Evolutionary conservation across 1,140 invertebrate species (phyloP).

Genomic region (Drosophila kanapiae): DNA sequence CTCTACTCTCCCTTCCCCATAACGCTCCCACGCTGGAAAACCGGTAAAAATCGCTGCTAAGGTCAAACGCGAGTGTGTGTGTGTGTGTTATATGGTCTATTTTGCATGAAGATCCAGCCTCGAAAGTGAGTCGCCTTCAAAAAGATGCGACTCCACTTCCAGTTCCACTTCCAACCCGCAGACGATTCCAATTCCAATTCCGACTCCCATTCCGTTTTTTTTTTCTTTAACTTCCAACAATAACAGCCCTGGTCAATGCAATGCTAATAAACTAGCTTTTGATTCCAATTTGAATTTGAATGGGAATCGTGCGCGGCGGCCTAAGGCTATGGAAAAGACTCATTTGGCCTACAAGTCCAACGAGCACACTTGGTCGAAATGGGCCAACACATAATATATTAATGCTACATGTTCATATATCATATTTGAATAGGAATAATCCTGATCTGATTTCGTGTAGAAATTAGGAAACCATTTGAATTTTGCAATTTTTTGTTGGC

Average conservation of each 20-base stretch:
- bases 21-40: conserved; percentile 55
- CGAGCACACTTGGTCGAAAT: conserved; percentile 21
- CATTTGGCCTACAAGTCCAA: conserved; percentile 67
- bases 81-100: conserved; percentile 62
- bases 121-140: conserved; percentile 39
- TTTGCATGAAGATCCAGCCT: conserved; percentile 53
- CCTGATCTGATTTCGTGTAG: neutral
- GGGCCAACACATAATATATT: too few relatives aligned
- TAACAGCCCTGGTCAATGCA: conserved; percentile 55
- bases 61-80: conserved; percentile 54
- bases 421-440: neutral
- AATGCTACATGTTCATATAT: too few relatives aligned
- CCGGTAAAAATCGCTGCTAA: conserved; percentile 72
- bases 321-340: conserved; percentile 64
- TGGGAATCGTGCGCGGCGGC: conserved; percentile 52
- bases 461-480: neutral
- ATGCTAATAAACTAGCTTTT: conserved; percentile 60
- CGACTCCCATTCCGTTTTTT: conserved; percentile 31
- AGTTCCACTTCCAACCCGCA: conserved; percentile 18
- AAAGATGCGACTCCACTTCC: conserved; percentile 45
- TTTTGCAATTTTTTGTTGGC: neutral
- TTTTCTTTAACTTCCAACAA: conserved; percentile 26
- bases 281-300: conserved; percentile 66
- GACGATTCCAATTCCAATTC: conserved; percentile 34
- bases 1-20: conserved; percentile 2